phyloP scores from a whole-genome alignment of 1,140 invertebrate species.

The Laodelphax striatellus region DNA sequence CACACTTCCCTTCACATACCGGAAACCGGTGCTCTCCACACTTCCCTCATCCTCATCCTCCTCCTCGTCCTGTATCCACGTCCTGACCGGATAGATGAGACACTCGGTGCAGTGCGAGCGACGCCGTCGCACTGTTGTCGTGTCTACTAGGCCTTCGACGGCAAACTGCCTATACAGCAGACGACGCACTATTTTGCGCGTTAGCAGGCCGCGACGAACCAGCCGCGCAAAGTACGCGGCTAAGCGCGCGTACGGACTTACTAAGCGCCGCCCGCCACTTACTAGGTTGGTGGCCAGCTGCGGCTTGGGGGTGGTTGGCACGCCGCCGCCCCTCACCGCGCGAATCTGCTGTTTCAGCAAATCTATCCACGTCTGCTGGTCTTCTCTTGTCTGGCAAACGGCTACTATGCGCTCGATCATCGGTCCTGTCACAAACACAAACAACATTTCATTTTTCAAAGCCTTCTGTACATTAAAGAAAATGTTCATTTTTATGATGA shows the following conservation, averaged over 20 bases:
- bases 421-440: constrained; percentile 43
- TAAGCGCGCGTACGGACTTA: constrained; percentile 48
- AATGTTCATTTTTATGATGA: too few relatives aligned
- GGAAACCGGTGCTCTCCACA: too few relatives aligned
- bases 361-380: constrained; percentile 79
- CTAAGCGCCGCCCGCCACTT: constrained; percentile 32
- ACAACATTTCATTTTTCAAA: too few relatives aligned
- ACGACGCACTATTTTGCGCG: constrained; percentile 54
- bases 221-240: constrained; percentile 61
- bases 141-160: constrained; percentile 27
- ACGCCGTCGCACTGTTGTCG: constrained; percentile 34
- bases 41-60: constrained; percentile 20
- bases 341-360: constrained; percentile 47
- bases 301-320: background rate
- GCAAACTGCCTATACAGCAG: constrained; percentile 53
- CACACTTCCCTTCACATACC: too few relatives aligned
- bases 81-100: constrained; percentile 34
- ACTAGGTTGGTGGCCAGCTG: constrained; percentile 8
- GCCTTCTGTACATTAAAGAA: too few relatives aligned
- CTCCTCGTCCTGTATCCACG: constrained; percentile 29
- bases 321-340: background rate
- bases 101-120: constrained; percentile 40
- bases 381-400: constrained; percentile 69
- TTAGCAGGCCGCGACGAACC: constrained; percentile 56
- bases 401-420: constrained; percentile 84